A percentile compares a stretch with the other conserved stretches of the same genome.
These are phyloP conservation scores for Platorchestia sp. DNA, from an alignment of 1,140 invertebrate species.

Conservation along the genomic window DNA sequence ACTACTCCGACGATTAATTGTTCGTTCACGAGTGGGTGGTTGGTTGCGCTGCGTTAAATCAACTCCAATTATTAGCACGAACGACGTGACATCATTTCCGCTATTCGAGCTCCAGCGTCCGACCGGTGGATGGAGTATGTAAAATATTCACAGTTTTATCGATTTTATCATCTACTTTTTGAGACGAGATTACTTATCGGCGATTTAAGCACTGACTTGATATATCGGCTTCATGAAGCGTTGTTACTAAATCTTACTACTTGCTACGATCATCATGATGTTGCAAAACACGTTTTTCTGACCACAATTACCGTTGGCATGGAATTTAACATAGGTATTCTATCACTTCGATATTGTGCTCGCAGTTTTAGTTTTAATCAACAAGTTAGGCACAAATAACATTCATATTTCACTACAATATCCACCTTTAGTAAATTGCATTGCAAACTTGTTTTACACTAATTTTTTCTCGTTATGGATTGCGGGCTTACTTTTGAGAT, in stretches of 20 bases:
- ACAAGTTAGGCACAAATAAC: neutral
- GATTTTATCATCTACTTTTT: neutral
- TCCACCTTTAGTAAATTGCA: neutral
- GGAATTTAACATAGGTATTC: neutral
- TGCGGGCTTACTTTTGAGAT: neutral
- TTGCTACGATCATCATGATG: neutral
- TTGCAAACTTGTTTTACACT: neutral
- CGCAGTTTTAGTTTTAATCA: neutral
- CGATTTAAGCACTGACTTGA: neutral
- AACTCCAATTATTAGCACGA: constrained; percentile 2
- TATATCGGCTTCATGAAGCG: neutral
- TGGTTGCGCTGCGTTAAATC: constrained; percentile 4
- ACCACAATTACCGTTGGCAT: neutral
- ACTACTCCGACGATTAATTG: neutral
- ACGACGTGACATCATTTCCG: neutral
- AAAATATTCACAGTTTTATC: neutral
- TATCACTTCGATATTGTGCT: neutral
- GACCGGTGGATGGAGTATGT: neutral
- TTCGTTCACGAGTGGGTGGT: constrained; percentile 28
- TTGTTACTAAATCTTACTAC: neutral
- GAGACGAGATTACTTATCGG: neutral
- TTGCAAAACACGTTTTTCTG: neutral
- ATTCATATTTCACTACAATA: neutral
- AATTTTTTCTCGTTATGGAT: neutral
- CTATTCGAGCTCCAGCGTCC: neutral